Evolutionary conservation across 2,888 invertebrate species (phyloP), one percentile per base, ranked within the genome.

Genomic region (Malthinus seriepunctatus): DNA sequence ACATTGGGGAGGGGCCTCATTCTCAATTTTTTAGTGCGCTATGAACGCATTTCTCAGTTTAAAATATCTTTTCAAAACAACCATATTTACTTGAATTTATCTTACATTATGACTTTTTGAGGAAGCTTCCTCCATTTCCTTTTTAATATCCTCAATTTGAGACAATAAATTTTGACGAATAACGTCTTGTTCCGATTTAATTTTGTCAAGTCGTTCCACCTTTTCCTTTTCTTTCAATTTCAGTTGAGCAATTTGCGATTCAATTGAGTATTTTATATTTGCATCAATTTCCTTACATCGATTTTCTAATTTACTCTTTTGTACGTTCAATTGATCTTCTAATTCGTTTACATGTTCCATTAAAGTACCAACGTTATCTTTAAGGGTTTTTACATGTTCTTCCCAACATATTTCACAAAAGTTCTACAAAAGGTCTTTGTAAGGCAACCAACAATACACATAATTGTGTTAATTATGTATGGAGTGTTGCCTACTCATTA

Each of bases 351-450:
- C 75, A 69, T 86, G 85, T 65, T 82, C 82, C 34, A 81, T 67
- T 50, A 87, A 81, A n/a, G 81, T 78, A 12, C 75, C 73, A 12
- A 87, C 76, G 72, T 86, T 85, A 14, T 80, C 79, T 66, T 83
- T 79, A 74, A 88, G 79, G 58, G 86, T 85, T 14, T 81, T 79
- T 56, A 86, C 75, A 69, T 88, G 87, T 35, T 81, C 81, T 4
- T 80, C 76, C 84, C 85, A 86, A 71, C 88, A 88, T 6, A 83
- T 75, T 9, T 77, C 76, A 71, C 87, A 88, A 69, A 85, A 86
- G 63, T 80, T 80, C 87, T 87, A 71, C 55, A 74, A 76, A 64
- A 57, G 38, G 44, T 46, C 5, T 23, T 5, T 5, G 5, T 23
- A 3, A 23, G 47, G 11, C 32, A 39, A 10, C 9, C 11, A 5